A percentile compares a stretch with the other conserved stretches of the same genome.
Conservation (phyloP, 2,113 vertebrate genomes). For the Eurypyga helias region DNA sequence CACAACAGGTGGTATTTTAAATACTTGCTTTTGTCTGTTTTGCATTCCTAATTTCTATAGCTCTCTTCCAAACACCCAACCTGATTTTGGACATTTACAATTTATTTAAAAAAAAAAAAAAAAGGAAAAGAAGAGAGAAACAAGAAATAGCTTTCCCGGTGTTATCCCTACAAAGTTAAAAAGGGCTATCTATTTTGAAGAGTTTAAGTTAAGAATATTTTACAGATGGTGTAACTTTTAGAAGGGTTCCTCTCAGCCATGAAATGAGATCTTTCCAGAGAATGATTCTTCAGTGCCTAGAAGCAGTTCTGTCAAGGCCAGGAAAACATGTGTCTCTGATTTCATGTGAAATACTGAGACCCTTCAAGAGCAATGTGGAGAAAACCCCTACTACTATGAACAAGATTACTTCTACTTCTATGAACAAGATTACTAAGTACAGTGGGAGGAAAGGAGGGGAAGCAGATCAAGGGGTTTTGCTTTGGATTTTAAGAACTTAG, state of each 20-base stretch:
- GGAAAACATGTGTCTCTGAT: not conserved
- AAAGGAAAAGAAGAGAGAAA: not conserved
- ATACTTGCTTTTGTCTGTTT: not conserved
- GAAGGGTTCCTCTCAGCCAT: not conserved
- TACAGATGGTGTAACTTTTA: not conserved
- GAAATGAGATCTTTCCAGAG: not conserved
- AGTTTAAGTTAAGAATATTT: not conserved
- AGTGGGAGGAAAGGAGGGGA: fast-evolving
- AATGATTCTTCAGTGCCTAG: not conserved
- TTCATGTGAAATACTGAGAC: not conserved
- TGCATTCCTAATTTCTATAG: not conserved
- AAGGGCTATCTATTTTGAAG: not conserved
- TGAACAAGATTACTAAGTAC: not conserved
- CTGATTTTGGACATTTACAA: not conserved
- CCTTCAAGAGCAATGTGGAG: not conserved
- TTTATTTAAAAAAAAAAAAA: not conserved
- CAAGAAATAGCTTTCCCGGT: not conserved
- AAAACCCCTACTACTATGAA: not conserved
- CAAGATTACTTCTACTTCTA: not conserved
- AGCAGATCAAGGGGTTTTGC: not conserved
- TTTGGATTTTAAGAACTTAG: not conserved
- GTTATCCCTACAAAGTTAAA: not conserved
- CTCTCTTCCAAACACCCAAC: not conserved
- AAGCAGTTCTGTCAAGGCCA: not conserved
- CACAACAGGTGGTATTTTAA: not conserved